phyloP scores from a whole-genome alignment of 2,797 vertebrate species.

The Novumbra hubbsi region DNA sequence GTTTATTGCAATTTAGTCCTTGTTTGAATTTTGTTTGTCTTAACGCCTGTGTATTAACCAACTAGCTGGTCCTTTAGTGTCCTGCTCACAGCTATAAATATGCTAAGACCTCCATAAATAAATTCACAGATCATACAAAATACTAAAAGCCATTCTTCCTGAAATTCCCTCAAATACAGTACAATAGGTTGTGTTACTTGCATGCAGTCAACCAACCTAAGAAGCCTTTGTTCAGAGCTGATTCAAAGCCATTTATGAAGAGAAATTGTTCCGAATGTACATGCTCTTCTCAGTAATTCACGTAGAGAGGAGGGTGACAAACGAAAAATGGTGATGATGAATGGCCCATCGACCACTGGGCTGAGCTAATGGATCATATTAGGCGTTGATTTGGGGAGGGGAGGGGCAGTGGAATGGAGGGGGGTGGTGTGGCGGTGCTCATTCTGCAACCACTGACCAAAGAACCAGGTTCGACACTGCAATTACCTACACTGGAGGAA shows the following conservation, averaged over 20 bases:
- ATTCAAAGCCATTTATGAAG: slow-evolving; percentile 35
- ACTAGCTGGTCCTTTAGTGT: background rate
- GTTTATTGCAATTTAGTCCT: too few species aligned
- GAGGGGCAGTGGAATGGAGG: slow-evolving; percentile 48
- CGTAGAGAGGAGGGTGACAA: slow-evolving; percentile 25
- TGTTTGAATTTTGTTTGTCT: background rate
- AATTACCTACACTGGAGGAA: slow-evolving; percentile 61
- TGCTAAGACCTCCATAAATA: background rate
- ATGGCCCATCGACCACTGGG: slow-evolving; percentile 52
- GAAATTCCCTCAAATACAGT: background rate
- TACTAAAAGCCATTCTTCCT: background rate
- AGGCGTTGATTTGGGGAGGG: slow-evolving; percentile 43
- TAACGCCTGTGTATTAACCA: background rate
- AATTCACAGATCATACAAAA: background rate
- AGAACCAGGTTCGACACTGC: slow-evolving; percentile 46
- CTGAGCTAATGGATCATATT: slow-evolving; percentile 68
- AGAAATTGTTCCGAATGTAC: slow-evolving; percentile 16
- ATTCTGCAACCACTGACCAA: slow-evolving; percentile 48
- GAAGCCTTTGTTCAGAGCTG: slow-evolving; percentile 15
- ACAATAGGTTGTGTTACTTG: background rate
- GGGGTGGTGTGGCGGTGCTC: slow-evolving; percentile 44
- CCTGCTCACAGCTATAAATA: background rate
- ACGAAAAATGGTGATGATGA: slow-evolving; percentile 68
- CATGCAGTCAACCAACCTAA: slow-evolving; percentile 4
- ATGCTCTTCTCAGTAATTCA: slow-evolving; percentile 22